These are phyloP conservation scores for Dasysyrphus albostriatus DNA, from an alignment of 2,888 invertebrate species.

Conservation along the genomic window DNA sequence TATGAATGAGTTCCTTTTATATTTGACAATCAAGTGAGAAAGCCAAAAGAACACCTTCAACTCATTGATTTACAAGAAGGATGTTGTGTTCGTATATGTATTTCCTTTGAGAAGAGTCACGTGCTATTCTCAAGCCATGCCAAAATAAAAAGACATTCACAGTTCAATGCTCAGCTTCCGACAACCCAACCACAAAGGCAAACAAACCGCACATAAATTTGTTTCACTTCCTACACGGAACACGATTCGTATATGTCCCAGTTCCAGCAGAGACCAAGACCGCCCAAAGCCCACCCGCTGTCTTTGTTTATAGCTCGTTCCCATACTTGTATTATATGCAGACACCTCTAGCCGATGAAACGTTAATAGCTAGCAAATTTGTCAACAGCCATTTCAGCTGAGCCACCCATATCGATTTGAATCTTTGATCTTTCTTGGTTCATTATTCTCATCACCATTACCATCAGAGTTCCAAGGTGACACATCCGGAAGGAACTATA, in stretches of 20 bases:
- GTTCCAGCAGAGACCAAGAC: slow-evolving; percentile 4
- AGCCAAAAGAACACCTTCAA: neutral
- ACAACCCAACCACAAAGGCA: slow-evolving; percentile 52
- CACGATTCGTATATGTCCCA: slow-evolving; percentile 11
- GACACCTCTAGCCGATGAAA: slow-evolving; percentile 27
- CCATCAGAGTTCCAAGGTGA: slow-evolving; percentile 62
- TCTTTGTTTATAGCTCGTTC: slow-evolving; percentile 80
- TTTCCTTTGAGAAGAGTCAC: slow-evolving; percentile 6
- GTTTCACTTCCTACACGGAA: slow-evolving; percentile 68
- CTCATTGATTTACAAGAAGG: slow-evolving; percentile 1
- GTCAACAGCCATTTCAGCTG: slow-evolving; percentile 51
- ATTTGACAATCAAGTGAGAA: neutral
- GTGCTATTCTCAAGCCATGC: slow-evolving; percentile 22
- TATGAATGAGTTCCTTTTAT: neutral
- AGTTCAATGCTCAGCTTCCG: slow-evolving; percentile 50
- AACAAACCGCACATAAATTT: slow-evolving; percentile 52
- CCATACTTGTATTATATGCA: neutral
- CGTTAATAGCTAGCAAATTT: slow-evolving; percentile 64
- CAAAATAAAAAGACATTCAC: neutral
- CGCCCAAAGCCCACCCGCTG: slow-evolving; percentile 79
- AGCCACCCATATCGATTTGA: slow-evolving; percentile 68
- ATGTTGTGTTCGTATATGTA: neutral
- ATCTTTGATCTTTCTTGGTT: slow-evolving; percentile 26
- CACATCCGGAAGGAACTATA: slow-evolving; percentile 72
- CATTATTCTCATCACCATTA: neutral